Evolutionary conservation across 1,140 invertebrate species (phyloP), one percentile per base, ranked within the genome.

Genomic region (Caenorhabditis inopinata): DNA sequence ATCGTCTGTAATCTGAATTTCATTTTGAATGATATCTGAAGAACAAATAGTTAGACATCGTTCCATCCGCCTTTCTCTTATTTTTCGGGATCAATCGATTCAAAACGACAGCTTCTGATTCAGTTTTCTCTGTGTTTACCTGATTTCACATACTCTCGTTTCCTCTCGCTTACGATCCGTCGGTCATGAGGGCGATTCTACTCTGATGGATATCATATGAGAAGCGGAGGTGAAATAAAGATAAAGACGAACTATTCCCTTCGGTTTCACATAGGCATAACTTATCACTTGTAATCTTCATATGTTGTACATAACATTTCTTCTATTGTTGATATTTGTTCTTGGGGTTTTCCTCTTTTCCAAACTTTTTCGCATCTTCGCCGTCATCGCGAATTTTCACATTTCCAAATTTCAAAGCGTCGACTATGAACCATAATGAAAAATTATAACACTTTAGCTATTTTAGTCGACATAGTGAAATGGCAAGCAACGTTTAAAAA

Each of bases 201-300:
- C 9, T 23, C 18, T 23, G 49, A 58, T 32, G 58, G 58, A 68
- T 68, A 68, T 68, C 58, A 18, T 21, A 32, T 58, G 51, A 58
- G 23, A 58, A 58, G 51, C 51, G 51, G 27, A 25, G 2, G 18
- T 9, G 49, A 51, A 51, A 51, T 32, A 9, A 18, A 38, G n/a
- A 38, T 42, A 32, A 68, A 68, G 32, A 68, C 27, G 32, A 21
- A 68, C 58, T 68, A 32, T 68, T 68, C 32, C 25, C 25, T 9
- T 68, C 7, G 27, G 7, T 68, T 2, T 32, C 12, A 42, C 14
- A 42, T n/a, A 42, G 29, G 1, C 18, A 4, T 23, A 5, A 16
- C 27, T 58, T 68, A 68, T 68, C 58, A 68, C n/a, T 38, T 42
- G 3, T 68, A 68, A 68, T 68, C 58, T 68, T 38, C 58, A 68